Evolutionary conservation across 2,888 invertebrate genomes (phyloP).

Genomic region (Subacronicta megacephala): DNA sequence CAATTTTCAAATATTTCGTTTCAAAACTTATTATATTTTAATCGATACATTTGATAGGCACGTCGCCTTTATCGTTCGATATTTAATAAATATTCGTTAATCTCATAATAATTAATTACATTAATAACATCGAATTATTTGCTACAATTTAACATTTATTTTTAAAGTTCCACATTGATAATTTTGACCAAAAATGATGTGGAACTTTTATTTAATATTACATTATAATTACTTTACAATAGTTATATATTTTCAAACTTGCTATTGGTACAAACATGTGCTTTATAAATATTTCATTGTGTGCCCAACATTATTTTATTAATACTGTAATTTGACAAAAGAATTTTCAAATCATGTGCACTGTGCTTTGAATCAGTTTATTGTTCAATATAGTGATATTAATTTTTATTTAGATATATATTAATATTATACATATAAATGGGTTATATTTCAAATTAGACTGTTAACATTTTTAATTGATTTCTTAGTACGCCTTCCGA

Average conservation of each 20-base stretch:
- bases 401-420: conserved; percentile 38
- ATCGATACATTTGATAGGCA: conserved; percentile 37
- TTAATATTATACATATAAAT: conserved; percentile 34
- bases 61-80: conserved; percentile 45
- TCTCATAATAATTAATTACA: conserved; percentile 5
- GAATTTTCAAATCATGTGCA: conserved; percentile 49
- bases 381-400: conserved; percentile 48
- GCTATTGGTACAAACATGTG: conserved; percentile 54
- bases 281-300: conserved; percentile 44
- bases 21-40: conserved; percentile 27
- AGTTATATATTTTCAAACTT: conserved; percentile 43
- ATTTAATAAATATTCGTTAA: conserved; percentile 13
- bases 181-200: not conserved
- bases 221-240: conserved; percentile 19
- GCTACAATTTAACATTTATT: conserved; percentile 12
- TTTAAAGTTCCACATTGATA: conserved; percentile 18
- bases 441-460: conserved; percentile 40
- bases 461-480: not conserved
- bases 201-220: conserved; percentile 28
- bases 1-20: conserved; percentile 52
- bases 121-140: not conserved
- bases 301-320: conserved; percentile 49
- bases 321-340: conserved; percentile 40
- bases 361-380: conserved; percentile 50
- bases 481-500: too few species aligned